A percentile compares a stretch with the other conserved stretches of the same genome.
Conservation (phyloP, 30 jellyfish, hydroid and myxozoan species). For the Phacellophora camtschatica region DNA sequence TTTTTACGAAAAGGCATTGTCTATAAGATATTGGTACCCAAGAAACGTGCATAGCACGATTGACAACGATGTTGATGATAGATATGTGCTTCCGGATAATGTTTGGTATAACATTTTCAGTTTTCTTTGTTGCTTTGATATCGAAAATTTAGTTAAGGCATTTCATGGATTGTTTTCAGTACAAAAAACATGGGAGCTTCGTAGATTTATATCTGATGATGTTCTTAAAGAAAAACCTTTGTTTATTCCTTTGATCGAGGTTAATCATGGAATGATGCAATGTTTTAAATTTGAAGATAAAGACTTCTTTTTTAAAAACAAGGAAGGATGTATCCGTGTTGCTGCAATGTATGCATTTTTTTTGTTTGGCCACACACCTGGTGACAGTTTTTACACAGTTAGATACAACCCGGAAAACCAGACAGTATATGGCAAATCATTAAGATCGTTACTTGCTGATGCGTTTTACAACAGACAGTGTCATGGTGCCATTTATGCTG, state of each 20-base stretch:
- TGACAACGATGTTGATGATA: not conserved
- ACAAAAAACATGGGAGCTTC: slow-evolving; percentile 8
- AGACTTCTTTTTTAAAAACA: slow-evolving; percentile 31
- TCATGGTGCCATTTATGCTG: not conserved
- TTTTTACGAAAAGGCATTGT: slow-evolving; percentile 66
- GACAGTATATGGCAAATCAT: not conserved
- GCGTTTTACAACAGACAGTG: not conserved
- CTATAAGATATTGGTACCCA: slow-evolving; percentile 71
- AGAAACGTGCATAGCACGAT: not conserved
- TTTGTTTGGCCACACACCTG: slow-evolving; percentile 37
- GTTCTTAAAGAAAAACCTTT: not conserved
- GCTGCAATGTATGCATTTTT: slow-evolving; percentile 74
- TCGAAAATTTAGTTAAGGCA: slow-evolving; percentile 28
- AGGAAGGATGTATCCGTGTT: slow-evolving; percentile 58
- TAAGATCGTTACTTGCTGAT: not conserved
- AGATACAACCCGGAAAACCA: not conserved
- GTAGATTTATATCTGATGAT: not conserved
- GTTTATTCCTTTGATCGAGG: slow-evolving; percentile 30
- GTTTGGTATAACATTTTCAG: slow-evolving; percentile 51
- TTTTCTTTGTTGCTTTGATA: slow-evolving; percentile 23
- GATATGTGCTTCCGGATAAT: slow-evolving; percentile 1
- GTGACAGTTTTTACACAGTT: not conserved
- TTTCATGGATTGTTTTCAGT: not conserved
- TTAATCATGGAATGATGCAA: slow-evolving; percentile 32
- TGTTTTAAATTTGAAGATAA: slow-evolving; percentile 23